Evolutionary conservation across 2,797 vertebrate genomes (phyloP), one percentile per base, ranked within the genome.

Genomic region (Danio aesculapii): DNA sequence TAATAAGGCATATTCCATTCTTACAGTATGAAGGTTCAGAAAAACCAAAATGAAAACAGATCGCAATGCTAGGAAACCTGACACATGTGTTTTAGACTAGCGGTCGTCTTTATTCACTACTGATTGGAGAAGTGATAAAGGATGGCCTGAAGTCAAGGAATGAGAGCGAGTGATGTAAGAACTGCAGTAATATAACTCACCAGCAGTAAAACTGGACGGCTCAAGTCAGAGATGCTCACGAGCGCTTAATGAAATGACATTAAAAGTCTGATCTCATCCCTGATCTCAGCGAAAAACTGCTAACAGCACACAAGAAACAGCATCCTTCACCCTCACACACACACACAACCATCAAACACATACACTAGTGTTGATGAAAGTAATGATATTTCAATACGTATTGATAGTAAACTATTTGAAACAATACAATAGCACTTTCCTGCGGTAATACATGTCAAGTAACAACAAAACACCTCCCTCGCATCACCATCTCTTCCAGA

Each of bases 221-320:
- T 11, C 47, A 84, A 88, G 80, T 83, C 81, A 84, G 77, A 55
- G 77, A 72, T 77, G 88, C 88, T 85, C 84, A 80, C 13, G 70
- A 89, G 86, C 88, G 80, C 81, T 87, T 89, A 89, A 88, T 79
- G 30, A 72, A 83, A 84, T 83, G 82, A 86, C 86, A 87, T 91
- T 89, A 87, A 79, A 80, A 84, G 83, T 75, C 81, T 77, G 61
- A 87, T 88, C 84, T 87, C 84, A 71, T 73, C 50, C 69, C 66
- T 62, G 81, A 47, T 55, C 55, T 61, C 63, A 74, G 58, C n/a
- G 9, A 66, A 46, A 58, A 77, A 62, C 69, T 70, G 75, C 66
- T 69, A 64, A 64, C 47, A 12, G 17, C 62, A 63, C 62, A 63
- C n/a, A 78, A 57, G 1, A 73, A 63, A 62, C 39, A n/a, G n/a